These are phyloP conservation scores for Enteromius thamalakanensis DNA, from an alignment of 2,797 vertebrate species.

Conservation along the genomic window DNA sequence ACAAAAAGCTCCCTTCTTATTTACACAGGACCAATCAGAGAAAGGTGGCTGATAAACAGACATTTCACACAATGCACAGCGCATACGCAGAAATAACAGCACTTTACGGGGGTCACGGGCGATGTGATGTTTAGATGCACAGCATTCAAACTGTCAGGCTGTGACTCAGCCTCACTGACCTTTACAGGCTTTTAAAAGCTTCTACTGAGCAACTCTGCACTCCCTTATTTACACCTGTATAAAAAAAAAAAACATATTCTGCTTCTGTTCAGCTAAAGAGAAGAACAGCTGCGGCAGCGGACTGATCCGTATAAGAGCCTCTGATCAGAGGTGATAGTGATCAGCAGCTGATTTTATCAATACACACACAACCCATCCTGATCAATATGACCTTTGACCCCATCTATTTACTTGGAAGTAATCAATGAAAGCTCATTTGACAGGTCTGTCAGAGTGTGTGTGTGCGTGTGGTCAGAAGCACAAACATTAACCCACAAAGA, in stretches of 20 bases:
- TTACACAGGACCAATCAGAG: constrained; percentile 20
- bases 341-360: constrained; percentile 59
- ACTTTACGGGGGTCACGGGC: constrained; percentile 24
- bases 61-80: constrained; percentile 25
- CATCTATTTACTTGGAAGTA: constrained; percentile 60
- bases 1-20: constrained; percentile 31
- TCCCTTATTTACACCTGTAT: constrained; percentile 28
- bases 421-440: constrained; percentile 67
- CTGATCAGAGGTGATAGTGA: constrained; percentile 52
- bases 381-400: constrained; percentile 60
- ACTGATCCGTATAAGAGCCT: constrained; percentile 33
- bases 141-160: constrained; percentile 27
- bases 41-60: constrained; percentile 23
- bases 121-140: constrained; percentile 43
- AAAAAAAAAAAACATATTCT: constrained; percentile 8
- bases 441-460: constrained; percentile 23
- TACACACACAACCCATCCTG: constrained; percentile 39
- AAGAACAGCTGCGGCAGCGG: neutral
- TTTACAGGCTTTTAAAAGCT: constrained; percentile 47
- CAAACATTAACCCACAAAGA: constrained; percentile 23
- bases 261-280: neutral
- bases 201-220: constrained; percentile 27
- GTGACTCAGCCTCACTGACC: constrained; percentile 43
- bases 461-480: constrained; percentile 13
- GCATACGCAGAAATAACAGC: constrained; percentile 7